Base-by-base conservation (phyloP, 2,888 invertebrate genomes). In the Belgica antarctica region DNA sequence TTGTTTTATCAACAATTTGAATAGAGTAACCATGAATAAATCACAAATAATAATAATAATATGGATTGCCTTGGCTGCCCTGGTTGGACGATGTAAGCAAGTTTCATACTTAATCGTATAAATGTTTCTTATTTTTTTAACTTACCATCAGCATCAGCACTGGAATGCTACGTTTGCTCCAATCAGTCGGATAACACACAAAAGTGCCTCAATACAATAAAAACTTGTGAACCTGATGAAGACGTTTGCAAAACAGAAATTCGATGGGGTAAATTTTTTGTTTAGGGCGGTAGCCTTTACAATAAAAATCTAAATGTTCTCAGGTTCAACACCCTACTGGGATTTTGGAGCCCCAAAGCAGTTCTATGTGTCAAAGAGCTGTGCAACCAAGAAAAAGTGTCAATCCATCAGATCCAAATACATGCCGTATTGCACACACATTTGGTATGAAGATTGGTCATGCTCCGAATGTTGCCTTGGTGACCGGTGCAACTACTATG, bases 361-460 rank as follows among this genome's bases (percentile, higher is more conserved):
- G 76, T 94, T 90, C 79, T 96, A 94, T 76, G 87, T 97, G 57
- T 93, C 94, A 0, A 97, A 97, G 78, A 82, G 87, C 62, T 97
- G 97, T 82, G 88, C 94, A 10, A 89, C 89, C 0, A 89, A 88
- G 77, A 85, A 86, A 0, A 85, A 87, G 73, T 97, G 97, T 78
- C 88, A 89, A 24, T 82, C 83, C 71, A 86, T 86, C 66, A 84
- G 90, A 71, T 85, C 84, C 70, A 83, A 83, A 41, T 86, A 87
- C 75, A 92, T 89, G 89, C 85, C 85, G 5, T 83, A 87, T 71
- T 96, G 95, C 76, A 91, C 93, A 1, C 88, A 93, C 75, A 92
- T 95, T 74, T 93, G 93, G 95, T 97, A 96, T 76, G 89, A 94
- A 77, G 96, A 97, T 80, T 97, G 96, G 97, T 88, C 89, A 73